Evolutionary conservation across 2,113 vertebrate genomes (phyloP).

Genomic region (Gorilla gorilla): DNA sequence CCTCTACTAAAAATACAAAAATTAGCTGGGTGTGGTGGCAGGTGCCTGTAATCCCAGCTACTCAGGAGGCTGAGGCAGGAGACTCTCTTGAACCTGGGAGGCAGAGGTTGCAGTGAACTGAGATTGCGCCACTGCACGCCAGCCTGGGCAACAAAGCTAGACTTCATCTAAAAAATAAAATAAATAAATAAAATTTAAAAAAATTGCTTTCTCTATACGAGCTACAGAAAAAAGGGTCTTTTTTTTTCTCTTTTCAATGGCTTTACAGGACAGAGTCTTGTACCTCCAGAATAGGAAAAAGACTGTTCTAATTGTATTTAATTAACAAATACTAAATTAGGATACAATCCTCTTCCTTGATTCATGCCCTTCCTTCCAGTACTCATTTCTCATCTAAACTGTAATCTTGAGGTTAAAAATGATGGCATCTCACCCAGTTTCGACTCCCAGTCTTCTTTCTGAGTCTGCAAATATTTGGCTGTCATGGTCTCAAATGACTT

Average conservation of each 20-base stretch:
- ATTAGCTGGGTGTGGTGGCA: too few species aligned
- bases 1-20: too few species aligned
- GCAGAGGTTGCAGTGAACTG: too few species aligned
- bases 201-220: not conserved
- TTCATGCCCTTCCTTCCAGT: not conserved
- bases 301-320: not conserved
- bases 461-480: not conserved
- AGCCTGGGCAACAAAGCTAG: too few species aligned
- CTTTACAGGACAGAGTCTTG: not conserved
- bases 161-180: too few species aligned
- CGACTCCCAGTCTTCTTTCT: not conserved
- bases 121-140: too few species aligned
- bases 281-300: not conserved
- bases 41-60: too few species aligned
- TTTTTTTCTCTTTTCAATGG: not conserved
- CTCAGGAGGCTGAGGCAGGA: too few species aligned
- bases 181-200: not conserved
- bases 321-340: conserved; percentile 19
- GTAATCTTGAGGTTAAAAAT: not conserved
- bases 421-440: not conserved
- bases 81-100: too few species aligned
- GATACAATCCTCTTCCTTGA: not conserved
- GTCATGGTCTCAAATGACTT: not conserved
- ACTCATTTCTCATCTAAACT: not conserved
- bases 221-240: not conserved